Conservation (phyloP, 1,140 invertebrate species). For the Trigoniulus corallinus region DNA sequence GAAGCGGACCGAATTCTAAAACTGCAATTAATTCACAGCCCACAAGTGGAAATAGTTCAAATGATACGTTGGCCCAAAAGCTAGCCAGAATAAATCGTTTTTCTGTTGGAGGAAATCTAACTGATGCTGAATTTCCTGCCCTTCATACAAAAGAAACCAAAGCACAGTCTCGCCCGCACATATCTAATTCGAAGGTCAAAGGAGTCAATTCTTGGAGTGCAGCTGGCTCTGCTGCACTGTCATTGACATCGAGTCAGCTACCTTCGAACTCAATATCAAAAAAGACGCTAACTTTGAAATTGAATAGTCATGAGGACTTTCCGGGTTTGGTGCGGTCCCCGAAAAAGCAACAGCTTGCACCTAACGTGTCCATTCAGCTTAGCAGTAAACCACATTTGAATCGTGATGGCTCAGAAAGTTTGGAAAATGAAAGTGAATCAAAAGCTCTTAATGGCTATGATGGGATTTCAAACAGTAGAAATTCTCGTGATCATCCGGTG, state of each 20-base stretch:
- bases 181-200: background rate
- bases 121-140: background rate
- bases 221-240: background rate
- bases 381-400: background rate
- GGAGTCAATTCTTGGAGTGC: background rate
- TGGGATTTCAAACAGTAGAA: background rate
- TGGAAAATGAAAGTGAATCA: background rate
- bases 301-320: constrained; percentile 22
- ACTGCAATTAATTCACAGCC: background rate
- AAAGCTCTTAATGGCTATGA: background rate
- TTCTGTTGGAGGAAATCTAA: constrained; percentile 1
- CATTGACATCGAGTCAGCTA: background rate
- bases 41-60: background rate
- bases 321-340: background rate
- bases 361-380: background rate
- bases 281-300: constrained; percentile 3
- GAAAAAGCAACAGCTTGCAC: background rate
- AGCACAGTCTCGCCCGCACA: background rate
- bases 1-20: background rate
- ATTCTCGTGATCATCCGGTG: background rate
- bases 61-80: constrained; percentile 9
- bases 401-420: background rate
- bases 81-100: constrained; percentile 10
- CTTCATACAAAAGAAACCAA: background rate
- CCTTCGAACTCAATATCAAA: background rate